These are phyloP conservation scores for Hippocampus kuda DNA, from an alignment of 2,797 vertebrate species.

Conservation along the genomic window DNA sequence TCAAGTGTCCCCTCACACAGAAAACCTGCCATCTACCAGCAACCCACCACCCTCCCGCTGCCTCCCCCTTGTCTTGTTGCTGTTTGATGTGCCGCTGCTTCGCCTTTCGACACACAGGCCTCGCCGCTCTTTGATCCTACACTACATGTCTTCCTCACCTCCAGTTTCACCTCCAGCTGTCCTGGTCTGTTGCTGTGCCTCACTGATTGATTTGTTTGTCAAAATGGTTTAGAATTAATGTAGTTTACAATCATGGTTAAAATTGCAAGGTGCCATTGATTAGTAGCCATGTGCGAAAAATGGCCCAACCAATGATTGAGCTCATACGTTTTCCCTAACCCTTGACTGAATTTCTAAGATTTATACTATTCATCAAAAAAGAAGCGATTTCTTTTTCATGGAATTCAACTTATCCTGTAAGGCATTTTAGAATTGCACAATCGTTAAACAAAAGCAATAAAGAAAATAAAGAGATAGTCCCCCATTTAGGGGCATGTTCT, in stretches of 20 bases:
- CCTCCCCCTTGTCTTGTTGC: slow-evolving; percentile 12
- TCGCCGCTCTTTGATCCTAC: slow-evolving; percentile 49
- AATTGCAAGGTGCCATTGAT: neutral
- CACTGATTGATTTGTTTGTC: slow-evolving; percentile 29
- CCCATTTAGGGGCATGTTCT: too few relatives aligned
- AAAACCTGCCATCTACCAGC: neutral
- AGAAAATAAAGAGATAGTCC: too few relatives aligned
- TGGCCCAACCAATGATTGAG: neutral
- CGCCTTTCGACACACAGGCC: slow-evolving; percentile 41
- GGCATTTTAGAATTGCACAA: too few relatives aligned
- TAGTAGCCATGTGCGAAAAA: neutral
- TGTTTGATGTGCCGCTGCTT: slow-evolving; percentile 35
- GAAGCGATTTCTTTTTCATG: too few relatives aligned
- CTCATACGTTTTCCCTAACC: neutral
- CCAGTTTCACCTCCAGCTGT: slow-evolving; percentile 30
- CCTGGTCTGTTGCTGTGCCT: slow-evolving; percentile 35
- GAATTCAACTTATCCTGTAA: too few relatives aligned
- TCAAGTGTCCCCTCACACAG: slow-evolving; percentile 21
- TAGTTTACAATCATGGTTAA: too few relatives aligned
- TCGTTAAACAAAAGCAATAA: too few relatives aligned
- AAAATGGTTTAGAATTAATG: slow-evolving; percentile 16
- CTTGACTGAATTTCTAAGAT: neutral
- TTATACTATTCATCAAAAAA: neutral
- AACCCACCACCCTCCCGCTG: neutral
- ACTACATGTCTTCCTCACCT: slow-evolving; percentile 39